phyloP scores from a whole-genome alignment of 2,113 vertebrate species.

The Sceloporus undulatus region DNA sequence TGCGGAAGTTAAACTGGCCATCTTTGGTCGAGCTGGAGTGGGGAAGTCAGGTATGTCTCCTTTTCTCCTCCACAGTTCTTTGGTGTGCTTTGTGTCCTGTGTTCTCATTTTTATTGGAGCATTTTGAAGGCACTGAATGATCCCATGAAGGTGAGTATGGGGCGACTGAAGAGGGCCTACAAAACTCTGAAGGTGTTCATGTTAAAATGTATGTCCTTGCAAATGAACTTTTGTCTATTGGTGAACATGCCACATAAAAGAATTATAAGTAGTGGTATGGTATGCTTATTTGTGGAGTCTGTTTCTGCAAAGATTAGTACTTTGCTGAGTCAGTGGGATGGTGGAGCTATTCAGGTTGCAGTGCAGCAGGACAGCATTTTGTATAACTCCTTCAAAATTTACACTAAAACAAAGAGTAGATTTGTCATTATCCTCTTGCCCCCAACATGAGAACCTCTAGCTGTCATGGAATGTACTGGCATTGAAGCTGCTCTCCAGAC shows the following conservation, averaged over 20 bases:
- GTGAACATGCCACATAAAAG: neutral
- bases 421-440: no score
- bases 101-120: neutral
- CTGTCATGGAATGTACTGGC: no score
- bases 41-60: constrained; percentile 93
- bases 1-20: constrained; percentile 92
- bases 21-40: constrained; percentile 95
- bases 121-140: neutral
- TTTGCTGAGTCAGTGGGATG: no score
- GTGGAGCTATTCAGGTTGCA: no score
- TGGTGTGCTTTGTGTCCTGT: neutral
- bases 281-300: neutral
- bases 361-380: no score
- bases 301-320: neutral
- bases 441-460: no score
- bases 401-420: no score
- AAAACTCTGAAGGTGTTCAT: neutral
- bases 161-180: neutral
- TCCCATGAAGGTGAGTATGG: neutral
- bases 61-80: neutral
- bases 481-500: no score
- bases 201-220: neutral
- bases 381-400: no score
- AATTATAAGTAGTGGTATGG: no score
- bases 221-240: no score